These are phyloP conservation scores for Lithosia quadra DNA, from an alignment of 2,888 invertebrate species.

Conservation along the genomic window DNA sequence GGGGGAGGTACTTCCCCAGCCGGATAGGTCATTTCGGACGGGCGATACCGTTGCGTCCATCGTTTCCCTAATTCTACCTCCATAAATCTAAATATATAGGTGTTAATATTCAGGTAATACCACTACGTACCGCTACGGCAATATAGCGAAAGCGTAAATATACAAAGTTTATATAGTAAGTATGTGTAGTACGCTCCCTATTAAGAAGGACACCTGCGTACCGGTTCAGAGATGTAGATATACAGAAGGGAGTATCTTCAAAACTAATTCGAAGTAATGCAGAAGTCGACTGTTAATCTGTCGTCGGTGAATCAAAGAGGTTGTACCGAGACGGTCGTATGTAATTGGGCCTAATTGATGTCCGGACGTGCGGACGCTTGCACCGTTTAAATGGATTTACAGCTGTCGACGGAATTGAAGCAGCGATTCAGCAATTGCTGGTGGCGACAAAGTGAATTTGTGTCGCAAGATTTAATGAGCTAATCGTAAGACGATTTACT, in stretches of 20 bases:
- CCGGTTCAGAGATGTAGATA: neutral
- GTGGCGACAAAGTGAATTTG: conserved; percentile 55
- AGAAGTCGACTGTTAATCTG: conserved; percentile 55
- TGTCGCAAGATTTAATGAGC: conserved; percentile 46
- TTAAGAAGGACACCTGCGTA: neutral
- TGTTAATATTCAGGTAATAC: neutral
- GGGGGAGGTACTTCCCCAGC: too few species aligned
- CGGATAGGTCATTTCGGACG: too few species aligned
- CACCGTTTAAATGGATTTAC: conserved; percentile 73
- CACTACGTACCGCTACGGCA: neutral
- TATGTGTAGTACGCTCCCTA: neutral
- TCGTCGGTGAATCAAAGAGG: conserved; percentile 71
- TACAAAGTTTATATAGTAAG: neutral
- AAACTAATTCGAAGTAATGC: conserved; percentile 49
- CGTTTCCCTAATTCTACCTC: too few species aligned
- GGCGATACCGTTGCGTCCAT: too few species aligned
- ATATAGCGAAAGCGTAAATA: neutral
- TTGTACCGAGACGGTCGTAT: conserved; percentile 54
- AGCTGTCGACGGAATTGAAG: conserved; percentile 68
- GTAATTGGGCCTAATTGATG: conserved; percentile 80
- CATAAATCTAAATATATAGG: too few species aligned
- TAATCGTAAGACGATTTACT: conserved; percentile 22
- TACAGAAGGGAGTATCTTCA: conserved; percentile 11
- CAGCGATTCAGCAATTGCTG: conserved; percentile 67
- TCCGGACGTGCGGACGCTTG: conserved; percentile 66